phyloP scores from a whole-genome alignment of 2,888 invertebrate genomes.

The Athalia circularis region DNA sequence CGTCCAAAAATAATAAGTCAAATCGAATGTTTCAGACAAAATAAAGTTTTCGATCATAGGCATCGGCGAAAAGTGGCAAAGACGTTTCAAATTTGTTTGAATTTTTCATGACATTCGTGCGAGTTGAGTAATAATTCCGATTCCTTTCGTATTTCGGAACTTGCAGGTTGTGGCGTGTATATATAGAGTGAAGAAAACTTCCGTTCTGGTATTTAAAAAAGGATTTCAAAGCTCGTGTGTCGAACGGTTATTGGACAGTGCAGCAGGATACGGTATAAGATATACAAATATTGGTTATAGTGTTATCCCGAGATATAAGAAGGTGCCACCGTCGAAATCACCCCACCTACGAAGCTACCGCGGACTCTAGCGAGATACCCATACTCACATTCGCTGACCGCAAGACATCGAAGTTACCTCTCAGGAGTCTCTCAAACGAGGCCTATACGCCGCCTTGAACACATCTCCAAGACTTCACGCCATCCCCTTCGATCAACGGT shows the following conservation, averaged over 20 bases:
- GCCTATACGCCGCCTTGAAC: conserved; percentile 71
- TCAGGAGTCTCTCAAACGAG: conserved; percentile 72
- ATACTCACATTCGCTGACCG: conserved; percentile 55
- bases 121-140: no score
- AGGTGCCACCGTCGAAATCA: conserved; percentile 37
- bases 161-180: no score
- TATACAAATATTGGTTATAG: conserved; percentile 37
- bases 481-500: conserved; percentile 37
- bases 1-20: no score
- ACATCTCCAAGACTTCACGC: conserved; percentile 61
- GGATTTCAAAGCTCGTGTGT: conserved; percentile 11
- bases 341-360: conserved; percentile 41
- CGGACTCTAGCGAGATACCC: conserved; percentile 25
- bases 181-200: no score
- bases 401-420: conserved; percentile 72
- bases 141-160: no score
- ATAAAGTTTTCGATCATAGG: no score
- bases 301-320: conserved; percentile 33
- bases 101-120: no score
- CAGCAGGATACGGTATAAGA: not conserved
- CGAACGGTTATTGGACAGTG: not conserved
- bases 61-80: no score
- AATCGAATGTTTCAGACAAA: no score
- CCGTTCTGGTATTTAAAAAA: conserved; percentile 4
- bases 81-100: no score